These are phyloP conservation scores for Amphiduros pacificus DNA, from an alignment of 2,888 invertebrate genomes.

Conservation along the genomic window DNA sequence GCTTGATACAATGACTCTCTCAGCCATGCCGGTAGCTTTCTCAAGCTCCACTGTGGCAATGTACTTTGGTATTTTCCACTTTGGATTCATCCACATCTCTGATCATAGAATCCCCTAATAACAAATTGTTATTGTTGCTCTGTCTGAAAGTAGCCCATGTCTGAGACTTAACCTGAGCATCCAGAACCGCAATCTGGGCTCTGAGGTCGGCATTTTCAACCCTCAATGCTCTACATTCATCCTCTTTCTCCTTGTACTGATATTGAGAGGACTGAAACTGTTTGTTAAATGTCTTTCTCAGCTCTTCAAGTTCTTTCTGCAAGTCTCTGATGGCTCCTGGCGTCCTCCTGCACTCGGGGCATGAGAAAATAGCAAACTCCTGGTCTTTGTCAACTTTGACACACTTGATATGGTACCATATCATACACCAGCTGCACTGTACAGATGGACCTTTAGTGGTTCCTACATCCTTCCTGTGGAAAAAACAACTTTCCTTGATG, in stretches of 20 bases:
- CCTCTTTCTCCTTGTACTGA: neutral
- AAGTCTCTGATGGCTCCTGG: neutral
- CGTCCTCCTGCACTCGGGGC: neutral
- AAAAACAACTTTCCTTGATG: no score
- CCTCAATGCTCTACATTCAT: neutral
- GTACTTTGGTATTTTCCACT: neutral
- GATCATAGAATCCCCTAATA: neutral
- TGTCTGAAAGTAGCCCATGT: neutral
- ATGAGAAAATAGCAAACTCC: neutral
- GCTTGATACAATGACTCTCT: neutral
- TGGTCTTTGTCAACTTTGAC: neutral
- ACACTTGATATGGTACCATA: neutral
- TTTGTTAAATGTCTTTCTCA: neutral
- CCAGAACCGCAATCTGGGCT: neutral
- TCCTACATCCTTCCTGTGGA: no score
- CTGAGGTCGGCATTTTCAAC: neutral
- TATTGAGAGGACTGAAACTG: neutral
- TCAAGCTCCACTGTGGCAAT: neutral
- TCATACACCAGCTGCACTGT: neutral
- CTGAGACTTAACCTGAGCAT: no score
- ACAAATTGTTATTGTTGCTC: neutral
- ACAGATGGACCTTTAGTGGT: no score
- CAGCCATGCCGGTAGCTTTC: neutral
- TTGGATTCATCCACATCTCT: neutral
- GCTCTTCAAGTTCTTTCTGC: neutral